Base-by-base conservation (phyloP, 2,888 invertebrate species). In the Salpingus planirostris region DNA sequence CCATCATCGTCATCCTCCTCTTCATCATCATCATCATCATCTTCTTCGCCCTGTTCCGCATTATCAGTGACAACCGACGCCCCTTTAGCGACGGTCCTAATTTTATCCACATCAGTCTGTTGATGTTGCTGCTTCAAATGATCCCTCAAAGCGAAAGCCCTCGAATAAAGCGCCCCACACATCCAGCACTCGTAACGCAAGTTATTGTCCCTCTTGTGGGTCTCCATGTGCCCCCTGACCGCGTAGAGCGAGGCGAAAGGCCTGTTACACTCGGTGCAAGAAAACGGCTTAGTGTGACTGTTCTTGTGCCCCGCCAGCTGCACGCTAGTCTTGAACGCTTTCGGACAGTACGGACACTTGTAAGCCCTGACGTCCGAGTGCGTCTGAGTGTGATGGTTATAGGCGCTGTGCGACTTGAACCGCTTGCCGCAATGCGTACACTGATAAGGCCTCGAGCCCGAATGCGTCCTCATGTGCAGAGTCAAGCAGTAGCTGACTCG, bases 301-400 rank as follows among this genome's bases (percentile, higher is more conserved):
- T 86, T 86, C 59, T 79, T 84, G 46, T 86, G 86, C 0, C 83
- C 84, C 2, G 82, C 79, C 1, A 86, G 64, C 50, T 85, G 85
- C 0, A 86, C 86, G 0, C 79, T 74, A 0, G 85, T 86, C 52
- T 85, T 86, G 63, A 86, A 86, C 1, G 82, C 75, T 52, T 86
- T 86, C 0, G 82, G 78, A 42, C 86, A 86, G 53, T 66, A 78
- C 0, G 82, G 77, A 49, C 86, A 86, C 44, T 77, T 77, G 60
- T 83, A 86, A 3, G 77, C 74, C 8, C 84, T 73, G n/a, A 77
- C 79, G 3, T 81, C 77, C 0, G 80, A 80, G 50, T 86, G 86
- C 0, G 80, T 85, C 24, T 78, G 62, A 29, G 84, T 52, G 48
- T 86, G 86, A 49, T 86, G 85, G 46, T 80, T 79, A 64, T 80